Base-by-base conservation (phyloP, 1,140 invertebrate species). In the Theocolax elegans region DNA sequence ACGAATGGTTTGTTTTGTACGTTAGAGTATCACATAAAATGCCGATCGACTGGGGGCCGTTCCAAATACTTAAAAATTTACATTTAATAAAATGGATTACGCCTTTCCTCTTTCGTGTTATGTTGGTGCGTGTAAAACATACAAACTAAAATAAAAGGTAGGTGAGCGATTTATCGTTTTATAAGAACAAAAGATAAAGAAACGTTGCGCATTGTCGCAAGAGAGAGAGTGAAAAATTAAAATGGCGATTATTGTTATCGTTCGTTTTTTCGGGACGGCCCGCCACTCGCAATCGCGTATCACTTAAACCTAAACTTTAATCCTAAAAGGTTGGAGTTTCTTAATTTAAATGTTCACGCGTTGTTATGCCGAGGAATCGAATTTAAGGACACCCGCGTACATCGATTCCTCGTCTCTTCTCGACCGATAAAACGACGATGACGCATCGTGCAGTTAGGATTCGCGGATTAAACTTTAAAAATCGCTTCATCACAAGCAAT, bases 1-100 rank as follows among this genome's bases (percentile, higher is more conserved):
- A 81, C 75, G 73, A 81, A 79, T 74, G 69, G 71, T 81, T 81
- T 35, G 4, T 84, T 83, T 85, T 85, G 80, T 84, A 84, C 82
- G 81, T 83, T 81, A 77, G 77, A 80, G 77, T 85, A 85, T 85
- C 82, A 85, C 83, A 85, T 83, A 81, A 73, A 80, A 79, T 81
- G 77, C 73, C 77, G 72, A 77, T 71, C 77, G 77, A 82, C 74
- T 76, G 79, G 76, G 77, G 75, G 69, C 77, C 79, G 73, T 76
- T 74, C 71, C 70, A 31, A 75, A 75, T 12, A 19, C 23, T 23
- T 12, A 12, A 51, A 51, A 17, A 21, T 35, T 35, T 35, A 35
- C 10, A 6, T 35, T 35, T 35, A 35, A 35, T n/a, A n/a, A n/a
- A n/a, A n/a, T n/a, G n/a, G n/a, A n/a, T n/a, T n/a, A n/a, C n/a